Base-by-base conservation (phyloP, 2,797 vertebrate species). In the Chaetophractus vellerosus region DNA sequence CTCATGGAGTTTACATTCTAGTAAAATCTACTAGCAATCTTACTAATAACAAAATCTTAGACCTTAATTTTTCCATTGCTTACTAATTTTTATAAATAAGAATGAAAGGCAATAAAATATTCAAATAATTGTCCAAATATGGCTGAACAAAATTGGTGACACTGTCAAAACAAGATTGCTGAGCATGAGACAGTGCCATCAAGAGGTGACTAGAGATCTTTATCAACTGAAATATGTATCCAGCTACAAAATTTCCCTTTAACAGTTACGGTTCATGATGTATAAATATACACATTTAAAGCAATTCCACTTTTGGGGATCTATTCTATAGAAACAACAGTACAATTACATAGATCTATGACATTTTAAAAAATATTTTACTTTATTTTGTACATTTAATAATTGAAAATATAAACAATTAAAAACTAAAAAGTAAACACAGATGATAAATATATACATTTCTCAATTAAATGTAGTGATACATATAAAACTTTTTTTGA, bases 81-180 rank as follows among this genome's bases (percentile, higher is more conserved):
- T 59, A 82, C 68, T 45, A 93, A 66, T 80, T 81, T 76, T 55
- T 71, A 81, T 68, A 87, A 78, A 79, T 64, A 80, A 64, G 11
- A 64, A 82, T 82, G 7, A 87, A 75, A 81, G 52, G 71, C 16
- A 81, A 69, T 79, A 85, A 86, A 66, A 57, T 66, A 66, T 57
- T 82, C 21, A 91, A 41, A 69, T 68, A 50, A 68, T 33, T 88
- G 6, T 81, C 36, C 59, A 75, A 76, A 95, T 4, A 82, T 63
- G 26, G 26, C 50, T 50, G n/a, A 50, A 91, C 12, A 81, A 82
- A 69, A 52, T 36, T 11, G 33, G 57, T 52, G 33, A 72, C 45
- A 66, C 14, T 74, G 63, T 88, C 75, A 91, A 91, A 85, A 68
- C 23, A 59, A 31, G 12, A 76, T 76, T 50, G 14, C 33, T 93